Evolutionary conservation across 2,113 vertebrate genomes (phyloP), one percentile per base, ranked within the genome.

Genomic region (Notarius quadriscutis): DNA sequence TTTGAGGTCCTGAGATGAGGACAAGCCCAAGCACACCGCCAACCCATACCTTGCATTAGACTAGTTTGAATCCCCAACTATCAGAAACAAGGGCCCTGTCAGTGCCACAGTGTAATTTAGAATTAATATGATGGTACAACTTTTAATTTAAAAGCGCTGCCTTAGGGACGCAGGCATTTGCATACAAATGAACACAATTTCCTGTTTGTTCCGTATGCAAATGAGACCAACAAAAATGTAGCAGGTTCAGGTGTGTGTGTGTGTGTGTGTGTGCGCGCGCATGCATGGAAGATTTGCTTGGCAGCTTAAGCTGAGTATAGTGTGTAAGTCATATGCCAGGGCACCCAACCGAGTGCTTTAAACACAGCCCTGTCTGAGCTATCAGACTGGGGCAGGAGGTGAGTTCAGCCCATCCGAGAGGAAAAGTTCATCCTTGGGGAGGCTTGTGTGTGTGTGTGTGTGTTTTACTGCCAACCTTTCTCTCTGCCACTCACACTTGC

Each of bases 131-230:
- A 94, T 90, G 93, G 91, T 94, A 94, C 94, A 95, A 96, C 93
- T 95, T 96, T 95, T 94, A 95, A 95, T 95, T 95, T 93, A 93
- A 94, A 94, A 94, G 92, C 91, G 91, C 92, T 92, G 94, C 95
- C 95, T 95, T 91, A 91, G 94, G 94, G 95, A 95, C 93, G 93
- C 92, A 94, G 88, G 91, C 95, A 95, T 96, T 95, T 96, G 95
- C 95, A 96, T 96, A 95, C 95, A 96, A 96, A 96, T 95, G 93
- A 95, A 95, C 93, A 95, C 94, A 93, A 95, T 95, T 96, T 95
- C 93, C 94, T 95, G 93, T 95, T 95, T 96, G 95, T 96, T 95
- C 87, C 87, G 87, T 93, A 94, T 95, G 94, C 95, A 94, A 95
- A 95, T 94, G 92, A 89, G 89, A 93, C 91, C 92, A 91, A 91